phyloP scores from a whole-genome alignment of 2,113 vertebrate genomes.

The Aphyosemion australe region DNA sequence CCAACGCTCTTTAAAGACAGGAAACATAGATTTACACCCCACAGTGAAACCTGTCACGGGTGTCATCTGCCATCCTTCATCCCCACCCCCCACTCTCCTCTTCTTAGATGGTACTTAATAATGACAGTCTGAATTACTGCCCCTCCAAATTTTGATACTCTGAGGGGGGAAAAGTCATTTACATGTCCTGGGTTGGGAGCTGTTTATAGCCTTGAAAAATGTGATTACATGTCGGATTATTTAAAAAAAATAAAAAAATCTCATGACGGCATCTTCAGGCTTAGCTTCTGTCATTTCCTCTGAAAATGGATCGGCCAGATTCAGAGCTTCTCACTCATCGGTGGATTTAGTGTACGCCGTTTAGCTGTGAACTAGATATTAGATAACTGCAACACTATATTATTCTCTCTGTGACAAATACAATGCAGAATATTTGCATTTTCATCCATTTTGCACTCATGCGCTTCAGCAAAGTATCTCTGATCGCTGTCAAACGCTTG shows the following conservation, averaged over 20 bases:
- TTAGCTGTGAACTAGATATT: neutral
- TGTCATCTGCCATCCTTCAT: constrained; percentile 33
- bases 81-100: neutral
- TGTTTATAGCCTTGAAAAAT: constrained; percentile 8
- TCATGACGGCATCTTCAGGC: neutral
- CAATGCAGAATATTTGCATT: constrained; percentile 7
- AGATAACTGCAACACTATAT: constrained; percentile 3
- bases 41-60: constrained; percentile 33
- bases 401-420: neutral
- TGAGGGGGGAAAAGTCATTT: neutral
- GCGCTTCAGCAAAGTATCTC: too few relatives aligned
- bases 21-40: constrained; percentile 45
- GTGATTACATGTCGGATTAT: constrained; percentile 9
- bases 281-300: neutral
- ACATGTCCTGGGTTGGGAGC: neutral
- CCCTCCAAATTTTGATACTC: neutral
- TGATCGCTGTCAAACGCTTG: too few relatives aligned
- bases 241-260: constrained; percentile 11
- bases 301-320: neutral
- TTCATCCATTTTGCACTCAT: neutral
- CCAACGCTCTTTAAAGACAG: constrained; percentile 47
- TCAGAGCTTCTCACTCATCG: constrained; percentile 2
- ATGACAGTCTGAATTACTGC: neutral
- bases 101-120: neutral
- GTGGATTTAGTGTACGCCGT: neutral